Conservation (phyloP, 2,113 vertebrate genomes). For the Cyanistes caeruleus region DNA sequence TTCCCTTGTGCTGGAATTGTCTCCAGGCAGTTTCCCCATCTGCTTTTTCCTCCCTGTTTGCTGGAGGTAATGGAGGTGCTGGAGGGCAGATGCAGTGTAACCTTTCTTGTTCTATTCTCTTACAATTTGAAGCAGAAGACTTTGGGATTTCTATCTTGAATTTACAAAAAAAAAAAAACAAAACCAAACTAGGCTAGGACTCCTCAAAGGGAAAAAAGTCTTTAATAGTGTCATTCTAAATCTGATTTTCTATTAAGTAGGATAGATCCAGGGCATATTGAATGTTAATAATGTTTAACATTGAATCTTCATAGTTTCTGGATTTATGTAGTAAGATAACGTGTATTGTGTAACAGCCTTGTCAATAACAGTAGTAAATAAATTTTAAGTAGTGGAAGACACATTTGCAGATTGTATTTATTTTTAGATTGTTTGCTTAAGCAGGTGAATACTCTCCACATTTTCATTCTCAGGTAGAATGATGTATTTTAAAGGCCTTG, state of each 20-base stretch:
- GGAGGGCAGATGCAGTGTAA: neutral
- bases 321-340: neutral
- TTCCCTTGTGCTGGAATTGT: neutral
- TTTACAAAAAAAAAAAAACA: neutral
- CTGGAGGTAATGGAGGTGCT: neutral
- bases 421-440: neutral
- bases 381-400: neutral
- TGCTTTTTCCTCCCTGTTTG: neutral
- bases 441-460: neutral
- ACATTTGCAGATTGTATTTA: neutral
- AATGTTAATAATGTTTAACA: neutral
- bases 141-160: neutral
- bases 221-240: neutral
- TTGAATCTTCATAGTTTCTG: neutral
- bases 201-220: neutral
- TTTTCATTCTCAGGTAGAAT: neutral
- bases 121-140: neutral
- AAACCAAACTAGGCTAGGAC: neutral
- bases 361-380: neutral
- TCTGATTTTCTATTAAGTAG: neutral
- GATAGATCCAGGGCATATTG: neutral
- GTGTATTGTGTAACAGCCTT: neutral
- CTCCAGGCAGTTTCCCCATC: neutral
- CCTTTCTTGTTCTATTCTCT: neutral
- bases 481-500: neutral